phyloP scores from a whole-genome alignment of 2,888 invertebrate species.

The Rhamphomyia laevipes region DNA sequence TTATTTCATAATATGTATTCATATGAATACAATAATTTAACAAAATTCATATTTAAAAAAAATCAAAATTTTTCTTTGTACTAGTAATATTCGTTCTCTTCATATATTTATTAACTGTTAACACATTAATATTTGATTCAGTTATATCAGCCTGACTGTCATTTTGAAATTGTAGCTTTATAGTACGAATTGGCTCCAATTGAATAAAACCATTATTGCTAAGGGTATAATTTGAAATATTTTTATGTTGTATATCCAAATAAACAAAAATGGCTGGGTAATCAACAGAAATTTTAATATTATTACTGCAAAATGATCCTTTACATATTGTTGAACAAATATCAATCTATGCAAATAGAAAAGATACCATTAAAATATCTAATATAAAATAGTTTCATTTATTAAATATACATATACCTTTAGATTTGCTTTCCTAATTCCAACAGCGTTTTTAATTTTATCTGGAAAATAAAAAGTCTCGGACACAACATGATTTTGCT shows the following conservation, averaged over 20 bases:
- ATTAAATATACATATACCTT: constrained; percentile 41
- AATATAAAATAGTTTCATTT: neutral
- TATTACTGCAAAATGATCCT: constrained; percentile 20
- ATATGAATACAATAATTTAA: no score
- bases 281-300: constrained; percentile 26
- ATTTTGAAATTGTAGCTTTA: constrained; percentile 26
- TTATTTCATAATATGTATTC: no score
- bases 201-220: constrained; percentile 36
- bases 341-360: constrained; percentile 26
- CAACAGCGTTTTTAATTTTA: constrained; percentile 43
- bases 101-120: constrained; percentile 34
- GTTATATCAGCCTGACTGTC: constrained; percentile 20
- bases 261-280: constrained; percentile 34
- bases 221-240: constrained; percentile 24
- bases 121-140: constrained; percentile 25
- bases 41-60: no score
- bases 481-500: constrained; percentile 39
- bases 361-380: neutral
- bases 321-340: constrained; percentile 23
- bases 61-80: no score
- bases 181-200: constrained; percentile 25
- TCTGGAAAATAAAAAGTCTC: constrained; percentile 56
- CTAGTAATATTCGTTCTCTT: no score
- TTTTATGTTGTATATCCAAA: constrained; percentile 24
- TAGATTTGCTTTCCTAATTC: constrained; percentile 43